phyloP scores from a whole-genome alignment of 2,113 vertebrate genomes.

The Myiozetetes cayanensis region DNA sequence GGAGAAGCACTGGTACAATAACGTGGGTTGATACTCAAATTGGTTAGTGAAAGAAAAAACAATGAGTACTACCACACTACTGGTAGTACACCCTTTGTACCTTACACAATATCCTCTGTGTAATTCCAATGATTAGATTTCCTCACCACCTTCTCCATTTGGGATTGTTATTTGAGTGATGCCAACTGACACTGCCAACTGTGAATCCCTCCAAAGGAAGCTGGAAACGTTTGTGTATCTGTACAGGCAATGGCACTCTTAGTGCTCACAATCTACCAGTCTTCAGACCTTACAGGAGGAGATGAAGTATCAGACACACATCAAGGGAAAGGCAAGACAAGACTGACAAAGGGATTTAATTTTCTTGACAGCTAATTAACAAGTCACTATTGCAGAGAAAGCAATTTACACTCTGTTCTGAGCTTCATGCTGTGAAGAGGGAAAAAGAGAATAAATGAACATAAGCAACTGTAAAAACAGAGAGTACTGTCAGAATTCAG shows the following conservation, averaged over 20 bases:
- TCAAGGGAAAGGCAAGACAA: neutral
- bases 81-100: neutral
- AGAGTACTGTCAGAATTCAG: neutral
- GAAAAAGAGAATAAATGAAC: neutral
- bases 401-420: neutral
- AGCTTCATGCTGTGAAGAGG: neutral
- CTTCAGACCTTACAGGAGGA: neutral
- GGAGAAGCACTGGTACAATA: neutral
- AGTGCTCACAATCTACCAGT: neutral
- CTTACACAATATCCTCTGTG: neutral
- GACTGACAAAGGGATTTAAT: neutral
- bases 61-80: neutral
- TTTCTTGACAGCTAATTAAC: slow-evolving; percentile 26
- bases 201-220: neutral
- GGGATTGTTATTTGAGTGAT: neutral
- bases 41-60: neutral
- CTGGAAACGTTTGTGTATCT: accelerated
- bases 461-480: neutral
- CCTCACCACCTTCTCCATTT: neutral
- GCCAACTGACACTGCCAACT: neutral
- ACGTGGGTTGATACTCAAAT: neutral
- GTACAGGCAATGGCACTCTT: neutral
- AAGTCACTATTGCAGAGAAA: neutral
- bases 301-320: neutral
- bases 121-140: neutral